A percentile compares a stretch with the other conserved stretches of the same genome.
Conservation (phyloP, 1,140 invertebrate genomes). For the Anthonomus grandis region DNA sequence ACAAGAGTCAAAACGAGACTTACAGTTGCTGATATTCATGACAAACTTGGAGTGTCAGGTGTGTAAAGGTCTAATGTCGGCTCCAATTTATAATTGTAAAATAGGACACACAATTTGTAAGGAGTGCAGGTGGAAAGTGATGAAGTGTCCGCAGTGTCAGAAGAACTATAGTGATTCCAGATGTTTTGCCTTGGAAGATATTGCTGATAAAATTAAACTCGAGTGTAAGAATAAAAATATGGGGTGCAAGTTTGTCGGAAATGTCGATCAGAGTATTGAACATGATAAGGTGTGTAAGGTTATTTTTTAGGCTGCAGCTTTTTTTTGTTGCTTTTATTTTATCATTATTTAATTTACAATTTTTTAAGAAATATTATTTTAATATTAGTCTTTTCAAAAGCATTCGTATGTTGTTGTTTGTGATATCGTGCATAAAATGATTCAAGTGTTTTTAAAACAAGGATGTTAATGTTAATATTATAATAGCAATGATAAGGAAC, state of each 20-base stretch:
- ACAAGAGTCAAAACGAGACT: conserved; percentile 3
- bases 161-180: conserved; percentile 5
- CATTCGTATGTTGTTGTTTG: neutral
- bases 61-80: conserved; percentile 4
- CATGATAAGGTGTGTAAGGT: conserved; percentile 7
- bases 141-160: conserved; percentile 6
- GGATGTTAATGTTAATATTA: neutral
- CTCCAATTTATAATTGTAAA: conserved; percentile 11
- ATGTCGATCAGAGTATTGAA: conserved; percentile 1
- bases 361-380: neutral
- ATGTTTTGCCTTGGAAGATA: conserved; percentile 9
- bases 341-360: too few relatives aligned
- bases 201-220: conserved; percentile 7
- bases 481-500: neutral
- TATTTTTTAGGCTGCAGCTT: conserved; percentile 4
- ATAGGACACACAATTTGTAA: conserved; percentile 9
- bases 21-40: conserved; percentile 6
- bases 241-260: conserved; percentile 7
- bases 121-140: conserved; percentile 1
- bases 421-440: neutral
- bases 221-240: conserved; percentile 6
- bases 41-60: conserved; percentile 3
- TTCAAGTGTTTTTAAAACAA: neutral
- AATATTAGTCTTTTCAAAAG: neutral
- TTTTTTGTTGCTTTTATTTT: too few relatives aligned